phyloP scores from a whole-genome alignment of 2,797 vertebrate species.

The Pangasius krempfi region DNA sequence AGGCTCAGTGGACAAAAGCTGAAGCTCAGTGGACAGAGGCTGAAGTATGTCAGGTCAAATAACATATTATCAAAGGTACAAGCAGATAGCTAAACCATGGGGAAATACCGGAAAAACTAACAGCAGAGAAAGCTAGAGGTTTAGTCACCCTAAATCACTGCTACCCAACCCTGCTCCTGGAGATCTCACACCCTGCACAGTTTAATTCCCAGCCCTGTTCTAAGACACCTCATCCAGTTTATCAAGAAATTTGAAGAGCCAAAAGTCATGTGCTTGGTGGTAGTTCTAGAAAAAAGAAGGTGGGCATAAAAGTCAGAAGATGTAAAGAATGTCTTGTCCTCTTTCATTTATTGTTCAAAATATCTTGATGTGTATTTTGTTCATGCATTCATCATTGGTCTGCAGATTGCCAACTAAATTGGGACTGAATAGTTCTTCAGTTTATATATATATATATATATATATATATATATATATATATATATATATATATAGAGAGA shows the following conservation, averaged over 20 bases:
- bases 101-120: neutral
- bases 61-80: neutral
- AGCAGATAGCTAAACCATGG: neutral
- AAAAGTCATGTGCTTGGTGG: neutral
- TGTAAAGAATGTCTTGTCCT: neutral
- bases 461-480: no score
- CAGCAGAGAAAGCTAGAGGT: neutral
- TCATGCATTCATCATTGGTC: neutral
- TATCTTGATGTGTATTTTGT: neutral
- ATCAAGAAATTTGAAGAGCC: neutral
- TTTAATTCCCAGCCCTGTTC: neutral
- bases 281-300: neutral
- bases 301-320: neutral
- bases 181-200: neutral
- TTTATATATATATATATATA: no score
- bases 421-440: neutral
- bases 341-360: neutral
- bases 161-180: neutral
- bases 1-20: neutral
- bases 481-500: no score
- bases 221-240: neutral
- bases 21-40: neutral
- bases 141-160: neutral
- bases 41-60: neutral
- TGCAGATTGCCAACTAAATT: neutral